Evolutionary conservation across 2,888 invertebrate species (phyloP), one percentile per base, ranked within the genome.

Genomic region (Leptinotarsa peninsularis): DNA sequence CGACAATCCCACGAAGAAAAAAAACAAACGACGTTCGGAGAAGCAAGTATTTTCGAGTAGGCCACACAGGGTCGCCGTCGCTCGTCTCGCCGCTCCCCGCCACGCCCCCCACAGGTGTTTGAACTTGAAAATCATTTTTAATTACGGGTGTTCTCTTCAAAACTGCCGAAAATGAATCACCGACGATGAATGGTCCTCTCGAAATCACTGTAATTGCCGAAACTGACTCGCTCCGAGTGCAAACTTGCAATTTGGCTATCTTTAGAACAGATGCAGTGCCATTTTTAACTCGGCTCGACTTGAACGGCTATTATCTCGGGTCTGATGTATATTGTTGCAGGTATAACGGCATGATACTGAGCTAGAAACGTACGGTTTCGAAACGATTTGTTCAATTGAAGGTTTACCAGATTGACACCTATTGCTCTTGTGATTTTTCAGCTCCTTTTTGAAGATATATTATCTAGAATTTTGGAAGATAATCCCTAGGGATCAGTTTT

Each of bases 111-210:
- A 73, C 72, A 76, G 76, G 76, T 76, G 76, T 72, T 76, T 76
- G 72, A 73, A 76, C 75, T 75, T 72, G 60, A 75, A 72, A 75
- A 70, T 72, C 76, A 72, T 72, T 76, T 73, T 76, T 76, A 76
- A 76, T 76, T 76, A 70, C 70, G 66, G 72, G 76, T 73, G 69
- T 72, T 66, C 66, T 67, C 71, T 71, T 74, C 67, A 74, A 74
- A 74, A 74, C 70, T 50, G 67, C 67, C 74, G 71, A 71, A 74
- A 70, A 74, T 74, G 70, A 74, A 74, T 74, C 74, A 74, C 70
- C 70, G 69, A 49, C 58, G 71, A 71, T 60, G 67, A 66, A 50
- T 60, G 71, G 60, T 43, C 71, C 67, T 66, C 58, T 66, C 50
- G 67, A 58, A 74, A 74, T 74, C 70, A 71, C 70, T 71, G 66